Base-by-base conservation (phyloP, 53 echinoderm and acorn worm genomes). In the Pentamera pediparva region DNA sequence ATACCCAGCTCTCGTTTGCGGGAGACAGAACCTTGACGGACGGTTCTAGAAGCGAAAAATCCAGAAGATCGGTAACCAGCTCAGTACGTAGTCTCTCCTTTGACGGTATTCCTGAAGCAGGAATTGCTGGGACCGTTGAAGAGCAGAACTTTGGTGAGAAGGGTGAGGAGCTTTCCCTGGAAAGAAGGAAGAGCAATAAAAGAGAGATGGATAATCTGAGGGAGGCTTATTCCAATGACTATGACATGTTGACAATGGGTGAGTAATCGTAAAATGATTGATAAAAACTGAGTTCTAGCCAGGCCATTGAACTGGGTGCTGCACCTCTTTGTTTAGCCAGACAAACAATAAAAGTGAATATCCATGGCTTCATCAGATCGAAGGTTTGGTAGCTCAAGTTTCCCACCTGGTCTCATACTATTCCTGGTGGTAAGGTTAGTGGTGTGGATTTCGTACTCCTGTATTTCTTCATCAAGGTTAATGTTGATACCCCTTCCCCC, bases 171-270 rank as follows among this genome's bases (percentile, higher is more conserved):
- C 51, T 11, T 51, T 39, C 40, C 0, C 29, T 40, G 21, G 28
- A 67, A 1, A 43, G 67, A 30, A 6, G 6, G 9, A 20, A 26
- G 11, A 26, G 27, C 5, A 27, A 28, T 4, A 67, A 67, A 26
- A 67, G 40, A 45, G 67, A 67, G 30, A 13, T 57, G 5, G 32
- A 22, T n/a, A n/a, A n/a, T n/a, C 54, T 54, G 8, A 54, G 28
- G 20, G 67, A 67, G 39, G 67, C 73, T 10, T 72, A 34, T 53
- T 72, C 73, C 8, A 72, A 32, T 7, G 51, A 50, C 32, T 72
- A 36, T 52, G 52, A 72, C 34, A 72, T 72, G 73, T 32, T 53
- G 17, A n/a, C 73, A 5, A 35, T 72, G 55, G 73, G 73, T 72
- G 24, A 52, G 73, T 54, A n/a, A 33, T 54, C 28, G 24, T 4